These are phyloP conservation scores for Trachythela sp. DNA, from an alignment of 64 coral and sea anemone species.

Conservation along the genomic window DNA sequence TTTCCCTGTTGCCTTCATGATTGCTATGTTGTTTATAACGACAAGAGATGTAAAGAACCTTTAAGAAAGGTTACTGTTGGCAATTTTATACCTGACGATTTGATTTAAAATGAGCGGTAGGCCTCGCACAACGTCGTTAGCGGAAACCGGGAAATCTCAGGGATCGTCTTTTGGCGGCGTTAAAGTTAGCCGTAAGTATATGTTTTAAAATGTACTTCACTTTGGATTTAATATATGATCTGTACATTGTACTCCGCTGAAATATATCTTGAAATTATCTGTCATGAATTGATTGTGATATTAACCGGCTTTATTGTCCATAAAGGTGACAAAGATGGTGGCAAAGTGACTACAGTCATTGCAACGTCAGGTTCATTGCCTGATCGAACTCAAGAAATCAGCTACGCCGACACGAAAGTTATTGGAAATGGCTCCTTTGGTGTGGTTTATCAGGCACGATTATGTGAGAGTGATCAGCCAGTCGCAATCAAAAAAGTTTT, in stretches of 20 bases:
- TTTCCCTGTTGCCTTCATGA: background rate
- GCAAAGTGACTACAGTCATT: conserved; percentile 93
- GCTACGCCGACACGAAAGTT: conserved; percentile 99
- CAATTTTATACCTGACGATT: conserved; percentile 49
- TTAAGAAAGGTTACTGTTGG: conserved; percentile 64
- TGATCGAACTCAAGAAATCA: conserved; percentile 99
- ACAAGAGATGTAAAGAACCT: conserved; percentile 24
- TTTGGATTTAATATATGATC: background rate
- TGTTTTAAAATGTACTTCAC: background rate
- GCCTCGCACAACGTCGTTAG: conserved; percentile 98
- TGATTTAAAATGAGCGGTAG: conserved; percentile 91
- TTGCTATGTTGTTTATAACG: conserved; percentile 18
- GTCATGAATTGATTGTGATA: background rate
- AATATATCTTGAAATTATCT: background rate
- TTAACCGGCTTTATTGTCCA: background rate
- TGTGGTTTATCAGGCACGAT: conserved; percentile 96
- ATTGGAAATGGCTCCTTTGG: conserved; percentile 99
- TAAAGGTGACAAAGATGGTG: conserved; percentile 98
- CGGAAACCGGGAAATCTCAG: conserved; percentile 81
- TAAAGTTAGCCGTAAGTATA: conserved; percentile 98
- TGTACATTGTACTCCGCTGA: background rate
- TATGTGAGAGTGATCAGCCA: conserved; percentile 81
- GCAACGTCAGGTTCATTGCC: conserved; percentile 93
- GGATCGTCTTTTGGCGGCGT: conserved; percentile 78
- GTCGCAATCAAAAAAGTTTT: conserved; percentile 99